phyloP scores from a whole-genome alignment of 2,113 vertebrate species.

The Ciconia boyciana region DNA sequence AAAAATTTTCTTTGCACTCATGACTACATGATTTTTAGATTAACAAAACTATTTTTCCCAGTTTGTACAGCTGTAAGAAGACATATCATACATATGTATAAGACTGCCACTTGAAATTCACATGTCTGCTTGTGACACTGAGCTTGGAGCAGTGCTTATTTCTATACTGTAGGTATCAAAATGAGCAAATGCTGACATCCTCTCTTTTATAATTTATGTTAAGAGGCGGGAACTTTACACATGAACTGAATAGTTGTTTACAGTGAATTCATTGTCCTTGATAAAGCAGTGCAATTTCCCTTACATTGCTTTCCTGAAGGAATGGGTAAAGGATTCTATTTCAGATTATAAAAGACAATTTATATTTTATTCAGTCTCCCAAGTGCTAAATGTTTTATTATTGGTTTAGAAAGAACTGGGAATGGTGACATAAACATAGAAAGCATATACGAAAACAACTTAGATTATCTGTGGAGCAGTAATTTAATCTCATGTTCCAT shows the following conservation, averaged over 20 bases:
- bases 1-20: background rate
- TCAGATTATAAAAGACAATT: background rate
- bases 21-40: background rate
- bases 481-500: background rate
- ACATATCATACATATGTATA: background rate
- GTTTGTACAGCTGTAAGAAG: background rate
- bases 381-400: background rate
- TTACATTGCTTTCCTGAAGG: background rate
- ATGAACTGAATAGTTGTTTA: background rate
- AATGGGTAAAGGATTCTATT: background rate
- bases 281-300: background rate
- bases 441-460: background rate
- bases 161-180: background rate
- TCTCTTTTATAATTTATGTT: background rate
- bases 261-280: background rate
- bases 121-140: background rate
- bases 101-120: background rate
- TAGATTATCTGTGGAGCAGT: background rate
- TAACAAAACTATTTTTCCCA: background rate
- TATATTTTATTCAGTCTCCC: background rate
- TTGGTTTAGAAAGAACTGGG: background rate
- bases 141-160: background rate
- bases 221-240: background rate
- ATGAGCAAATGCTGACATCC: background rate
- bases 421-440: background rate